These are phyloP conservation scores for Gnathonemus echidnorhynchus DNA, from an alignment of 2,113 vertebrate species.

Conservation along the genomic window DNA sequence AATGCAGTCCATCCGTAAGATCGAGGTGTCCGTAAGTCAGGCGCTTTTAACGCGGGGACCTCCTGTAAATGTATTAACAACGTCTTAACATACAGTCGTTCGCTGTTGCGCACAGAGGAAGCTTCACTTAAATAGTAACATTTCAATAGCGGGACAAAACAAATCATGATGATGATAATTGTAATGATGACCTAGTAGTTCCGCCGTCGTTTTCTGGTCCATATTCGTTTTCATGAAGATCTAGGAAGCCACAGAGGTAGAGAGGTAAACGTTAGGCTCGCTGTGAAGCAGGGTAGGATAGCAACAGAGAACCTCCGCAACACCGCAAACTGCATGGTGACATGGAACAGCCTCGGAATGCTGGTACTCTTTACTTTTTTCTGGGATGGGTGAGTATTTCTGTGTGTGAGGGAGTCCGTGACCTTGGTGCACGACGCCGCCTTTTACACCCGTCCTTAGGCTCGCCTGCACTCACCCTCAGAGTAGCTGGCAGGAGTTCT, in stretches of 20 bases:
- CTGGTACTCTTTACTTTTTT: neutral
- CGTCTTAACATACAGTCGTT: neutral
- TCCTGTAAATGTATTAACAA: neutral
- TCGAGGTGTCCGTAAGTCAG: neutral
- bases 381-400: neutral
- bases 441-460: neutral
- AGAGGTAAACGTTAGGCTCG: neutral
- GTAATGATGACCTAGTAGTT: neutral
- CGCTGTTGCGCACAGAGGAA: neutral
- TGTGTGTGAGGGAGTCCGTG: neutral
- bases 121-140: neutral
- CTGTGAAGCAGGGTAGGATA: neutral
- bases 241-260: neutral
- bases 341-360: neutral
- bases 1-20: neutral
- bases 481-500: constrained; percentile 64
- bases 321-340: neutral
- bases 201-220: neutral
- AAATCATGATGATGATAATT: neutral
- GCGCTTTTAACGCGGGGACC: no score
- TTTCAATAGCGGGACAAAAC: neutral
- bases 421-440: neutral
- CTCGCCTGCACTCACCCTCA: constrained; percentile 49
- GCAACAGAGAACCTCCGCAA: no score
- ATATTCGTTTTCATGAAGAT: neutral